Percentiles rank a stretch among this genome's conserved stretches.
phyloP scores from a whole-genome alignment of 2,113 vertebrate species.

The Machaerirhynchus nigripectus region DNA sequence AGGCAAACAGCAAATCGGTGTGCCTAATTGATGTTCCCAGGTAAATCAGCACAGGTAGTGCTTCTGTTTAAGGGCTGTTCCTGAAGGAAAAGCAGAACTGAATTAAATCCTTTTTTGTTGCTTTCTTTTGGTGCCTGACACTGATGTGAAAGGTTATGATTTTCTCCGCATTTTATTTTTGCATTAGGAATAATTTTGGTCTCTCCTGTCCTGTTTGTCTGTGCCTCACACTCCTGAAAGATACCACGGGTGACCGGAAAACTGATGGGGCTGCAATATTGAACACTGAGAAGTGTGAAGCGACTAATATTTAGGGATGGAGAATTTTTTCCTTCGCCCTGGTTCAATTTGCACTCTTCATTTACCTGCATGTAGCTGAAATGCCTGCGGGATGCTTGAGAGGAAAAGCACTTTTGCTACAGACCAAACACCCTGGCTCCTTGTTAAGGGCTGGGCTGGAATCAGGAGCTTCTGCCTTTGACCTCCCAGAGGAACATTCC shows the following conservation, averaged over 20 bases:
- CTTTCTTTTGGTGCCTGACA: background rate
- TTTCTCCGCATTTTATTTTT: background rate
- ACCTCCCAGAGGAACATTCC: background rate
- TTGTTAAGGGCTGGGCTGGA: background rate
- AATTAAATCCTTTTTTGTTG: background rate
- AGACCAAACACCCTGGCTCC: background rate
- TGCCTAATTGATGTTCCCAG: slow-evolving; percentile 29
- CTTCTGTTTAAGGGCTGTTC: background rate
- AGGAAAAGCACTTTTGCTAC: background rate
- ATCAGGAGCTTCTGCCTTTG: background rate
- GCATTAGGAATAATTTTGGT: background rate
- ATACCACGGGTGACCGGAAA: background rate
- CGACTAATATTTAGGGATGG: background rate
- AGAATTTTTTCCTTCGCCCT: background rate
- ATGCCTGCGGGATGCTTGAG: background rate
- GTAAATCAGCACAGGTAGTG: slow-evolving; percentile 41
- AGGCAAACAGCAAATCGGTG: slow-evolving; percentile 1
- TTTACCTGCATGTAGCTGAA: background rate
- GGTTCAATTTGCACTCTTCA: slow-evolving; percentile 3
- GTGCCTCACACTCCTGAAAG: background rate
- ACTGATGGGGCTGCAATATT: background rate
- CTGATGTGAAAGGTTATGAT: background rate
- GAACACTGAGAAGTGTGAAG: background rate
- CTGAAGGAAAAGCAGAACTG: background rate
- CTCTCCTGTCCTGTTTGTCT: background rate